Conservation (phyloP, 2,888 invertebrate species). For the Tromatobia lineatoria region DNA sequence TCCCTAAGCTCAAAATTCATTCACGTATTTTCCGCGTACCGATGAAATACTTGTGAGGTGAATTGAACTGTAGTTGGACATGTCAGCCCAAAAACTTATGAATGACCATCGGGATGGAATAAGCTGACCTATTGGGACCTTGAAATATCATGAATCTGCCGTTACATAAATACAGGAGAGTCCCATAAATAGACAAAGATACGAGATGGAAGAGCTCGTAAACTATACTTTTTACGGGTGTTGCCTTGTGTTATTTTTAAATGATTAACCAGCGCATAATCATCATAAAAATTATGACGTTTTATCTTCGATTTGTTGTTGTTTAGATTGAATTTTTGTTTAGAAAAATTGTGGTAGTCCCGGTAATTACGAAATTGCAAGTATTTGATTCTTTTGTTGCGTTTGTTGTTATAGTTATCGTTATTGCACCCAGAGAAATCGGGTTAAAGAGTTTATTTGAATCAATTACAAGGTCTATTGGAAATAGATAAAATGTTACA, state of each 20-base stretch:
- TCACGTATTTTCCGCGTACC: conserved; percentile 59
- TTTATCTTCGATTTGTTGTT: not conserved
- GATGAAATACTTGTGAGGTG: conserved; percentile 24
- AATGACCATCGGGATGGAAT: conserved; percentile 38
- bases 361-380: too few species aligned
- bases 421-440: too few species aligned
- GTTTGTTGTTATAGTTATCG: too few species aligned
- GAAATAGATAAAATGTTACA: too few species aligned
- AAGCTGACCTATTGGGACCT: conserved; percentile 12
- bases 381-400: too few species aligned
- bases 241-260: conserved; percentile 45
- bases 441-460: too few species aligned
- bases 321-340: too few species aligned
- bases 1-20: conserved; percentile 49
- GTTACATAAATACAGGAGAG: not conserved
- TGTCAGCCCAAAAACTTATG: conserved; percentile 15
- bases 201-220: conserved; percentile 9
- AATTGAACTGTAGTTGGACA: conserved; percentile 35
- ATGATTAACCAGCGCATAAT: conserved; percentile 40
- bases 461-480: too few species aligned
- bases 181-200: conserved; percentile 12
- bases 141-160: conserved; percentile 26
- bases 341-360: too few species aligned
- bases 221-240: conserved; percentile 48
- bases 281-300: conserved; percentile 17